These are phyloP conservation scores for Pinctada fucata DNA, from an alignment of 2,888 invertebrate species.

Conservation along the genomic window DNA sequence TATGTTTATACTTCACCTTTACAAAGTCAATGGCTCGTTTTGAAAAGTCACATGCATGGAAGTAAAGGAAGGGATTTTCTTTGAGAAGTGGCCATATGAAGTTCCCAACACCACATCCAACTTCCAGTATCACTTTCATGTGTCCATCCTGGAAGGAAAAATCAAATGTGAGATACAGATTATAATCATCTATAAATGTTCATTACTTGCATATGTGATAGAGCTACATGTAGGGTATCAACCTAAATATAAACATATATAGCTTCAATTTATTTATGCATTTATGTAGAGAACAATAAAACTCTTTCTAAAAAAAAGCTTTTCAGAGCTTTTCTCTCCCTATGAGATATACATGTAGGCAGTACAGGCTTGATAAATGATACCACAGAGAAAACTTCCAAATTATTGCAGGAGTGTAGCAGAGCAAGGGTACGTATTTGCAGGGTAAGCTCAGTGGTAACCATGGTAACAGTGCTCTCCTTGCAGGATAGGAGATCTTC, in stretches of 20 bases:
- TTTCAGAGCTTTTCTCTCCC: too few species aligned
- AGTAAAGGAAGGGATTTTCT: slow-evolving; percentile 85
- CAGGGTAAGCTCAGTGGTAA: too few species aligned
- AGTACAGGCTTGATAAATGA: too few species aligned
- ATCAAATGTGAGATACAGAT: slow-evolving; percentile 26
- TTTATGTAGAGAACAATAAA: too few species aligned
- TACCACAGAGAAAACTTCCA: too few species aligned
- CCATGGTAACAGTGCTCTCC: too few species aligned
- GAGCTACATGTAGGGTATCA: background rate
- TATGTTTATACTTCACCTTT: slow-evolving; percentile 77
- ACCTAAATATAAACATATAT: background rate
- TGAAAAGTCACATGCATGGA: slow-evolving; percentile 94
- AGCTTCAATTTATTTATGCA: too few species aligned
- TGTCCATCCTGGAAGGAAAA: background rate
- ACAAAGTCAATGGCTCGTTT: slow-evolving; percentile 92
- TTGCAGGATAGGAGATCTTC: too few species aligned
- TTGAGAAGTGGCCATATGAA: slow-evolving; percentile 93
- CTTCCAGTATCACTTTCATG: slow-evolving; percentile 83
- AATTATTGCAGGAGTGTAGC: too few species aligned
- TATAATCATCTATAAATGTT: background rate
- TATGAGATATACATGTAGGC: too few species aligned
- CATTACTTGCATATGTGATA: background rate
- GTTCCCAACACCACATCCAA: slow-evolving; percentile 98
- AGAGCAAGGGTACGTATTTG: too few species aligned
- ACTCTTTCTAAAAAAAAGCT: too few species aligned